These are phyloP conservation scores for Eulemur mongoz DNA, from an alignment of 2,797 vertebrate species.

Conservation along the genomic window DNA sequence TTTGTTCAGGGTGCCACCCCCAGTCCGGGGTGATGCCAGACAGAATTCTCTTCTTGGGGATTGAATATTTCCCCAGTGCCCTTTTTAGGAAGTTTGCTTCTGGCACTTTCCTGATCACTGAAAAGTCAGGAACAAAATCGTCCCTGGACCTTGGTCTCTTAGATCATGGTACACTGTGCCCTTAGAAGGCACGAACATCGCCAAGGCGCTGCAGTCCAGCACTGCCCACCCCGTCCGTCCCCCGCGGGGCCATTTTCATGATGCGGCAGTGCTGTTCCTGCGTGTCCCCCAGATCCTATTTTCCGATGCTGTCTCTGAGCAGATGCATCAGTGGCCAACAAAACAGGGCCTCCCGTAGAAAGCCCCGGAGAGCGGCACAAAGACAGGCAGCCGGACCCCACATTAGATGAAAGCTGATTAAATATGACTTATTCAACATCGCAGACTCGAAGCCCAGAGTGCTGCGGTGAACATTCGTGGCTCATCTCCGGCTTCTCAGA, in stretches of 20 bases:
- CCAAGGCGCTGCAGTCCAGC: rapidly evolving
- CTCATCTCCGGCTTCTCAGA: neutral
- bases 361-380: neutral
- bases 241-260: neutral
- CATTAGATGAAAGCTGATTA: neutral
- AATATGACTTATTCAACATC: neutral
- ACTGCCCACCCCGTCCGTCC: rapidly evolving
- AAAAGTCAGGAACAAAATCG: neutral
- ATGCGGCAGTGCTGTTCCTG: neutral
- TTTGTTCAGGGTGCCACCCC: neutral
- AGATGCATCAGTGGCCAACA: neutral
- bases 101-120: neutral
- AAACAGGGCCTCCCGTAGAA: neutral
- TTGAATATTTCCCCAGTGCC: neutral
- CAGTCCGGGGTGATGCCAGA: neutral
- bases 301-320: neutral
- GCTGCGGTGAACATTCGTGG: rapidly evolving
- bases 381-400: neutral
- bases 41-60: neutral
- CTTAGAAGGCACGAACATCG: neutral
- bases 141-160: neutral
- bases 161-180: rapidly evolving
- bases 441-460: neutral
- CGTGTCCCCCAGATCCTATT: neutral
- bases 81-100: neutral